Percentiles rank a stretch among this genome's conserved stretches.
These are phyloP conservation scores for Pogonomyrmex californicus DNA, from an alignment of 1,140 invertebrate genomes.

Conservation along the genomic window DNA sequence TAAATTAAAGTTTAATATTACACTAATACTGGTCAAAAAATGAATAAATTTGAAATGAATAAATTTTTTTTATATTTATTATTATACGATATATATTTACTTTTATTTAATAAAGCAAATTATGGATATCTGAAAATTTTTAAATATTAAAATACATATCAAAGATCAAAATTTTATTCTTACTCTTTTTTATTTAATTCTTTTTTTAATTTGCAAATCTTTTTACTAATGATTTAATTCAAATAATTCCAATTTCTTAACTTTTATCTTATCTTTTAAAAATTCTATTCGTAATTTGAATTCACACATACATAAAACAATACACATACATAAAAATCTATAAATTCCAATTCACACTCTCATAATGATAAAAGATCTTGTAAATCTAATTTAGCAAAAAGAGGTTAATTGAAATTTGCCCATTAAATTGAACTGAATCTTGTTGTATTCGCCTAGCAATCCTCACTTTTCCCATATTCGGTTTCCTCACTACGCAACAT, in stretches of 20 bases:
- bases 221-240: slow-evolving; percentile 2
- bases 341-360: background rate
- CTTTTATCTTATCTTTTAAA: background rate
- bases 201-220: background rate
- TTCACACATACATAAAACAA: background rate
- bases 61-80: no score
- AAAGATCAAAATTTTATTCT: background rate
- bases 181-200: background rate
- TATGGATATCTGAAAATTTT: background rate
- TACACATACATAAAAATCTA: background rate
- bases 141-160: background rate
- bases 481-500: slow-evolving; percentile 41
- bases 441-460: background rate
- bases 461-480: slow-evolving; percentile 29
- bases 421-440: background rate
- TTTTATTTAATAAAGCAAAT: background rate
- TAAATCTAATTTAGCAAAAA: slow-evolving; percentile 22
- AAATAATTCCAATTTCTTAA: background rate
- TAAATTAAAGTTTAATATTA: slow-evolving; percentile 1
- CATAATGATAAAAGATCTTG: background rate
- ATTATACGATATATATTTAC: no score
- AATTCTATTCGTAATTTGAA: background rate
- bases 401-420: slow-evolving; percentile 45
- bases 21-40: background rate
- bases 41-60: background rate